Base-by-base conservation (phyloP, 2,113 vertebrate species). In the Ondatra zibethicus region DNA sequence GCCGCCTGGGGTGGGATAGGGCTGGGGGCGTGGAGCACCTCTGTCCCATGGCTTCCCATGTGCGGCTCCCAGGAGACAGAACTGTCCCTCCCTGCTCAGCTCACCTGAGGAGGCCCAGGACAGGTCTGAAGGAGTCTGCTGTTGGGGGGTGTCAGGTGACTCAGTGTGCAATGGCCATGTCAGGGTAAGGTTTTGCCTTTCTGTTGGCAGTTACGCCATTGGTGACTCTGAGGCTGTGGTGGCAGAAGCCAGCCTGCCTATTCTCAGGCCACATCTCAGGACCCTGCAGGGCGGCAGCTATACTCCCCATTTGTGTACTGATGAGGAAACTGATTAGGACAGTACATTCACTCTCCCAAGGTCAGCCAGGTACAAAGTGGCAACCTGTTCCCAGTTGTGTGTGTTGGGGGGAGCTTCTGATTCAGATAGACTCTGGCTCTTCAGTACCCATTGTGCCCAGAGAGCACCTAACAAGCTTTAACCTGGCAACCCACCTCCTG, bases 131-230 rank as follows among this genome's bases (percentile, higher is more conserved):
- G 50, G 25, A 78, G 47, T 45, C 16, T 14, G 42, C 63, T 50
- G 45, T 12, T 29, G 36, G 33, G 17, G 25, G 42, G 29, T 0
- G 3, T 19, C 50, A 10, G 9, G 33, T 11, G 39, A 11, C 4
- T 33, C 42, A 0, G 7, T 4, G 3, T 36, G 1, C 25, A 7
- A 3, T 11, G 86, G 14, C n/a, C 0, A 2, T 33, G 8, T 55
- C 33, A 47, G 39, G 89, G 14, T 1, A 0, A 16, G 25, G 5
- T 5, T 4, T 23, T 27, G 21, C 8, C 68, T 82, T 11, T 27
- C 68, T n/a, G 0, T 29, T 42, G 45, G n/a, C 33, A 19, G 36
- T 65, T 25, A 2, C 10, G 45, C 77, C 47, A 10, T 0, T 0
- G 3, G 0, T 13, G 42, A 17, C 50, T 39, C 52, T 39, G 2